A percentile compares a stretch with the other conserved stretches of the same genome.
phyloP scores from a whole-genome alignment of 1,140 invertebrate genomes.

The Drosophila kikkawai region DNA sequence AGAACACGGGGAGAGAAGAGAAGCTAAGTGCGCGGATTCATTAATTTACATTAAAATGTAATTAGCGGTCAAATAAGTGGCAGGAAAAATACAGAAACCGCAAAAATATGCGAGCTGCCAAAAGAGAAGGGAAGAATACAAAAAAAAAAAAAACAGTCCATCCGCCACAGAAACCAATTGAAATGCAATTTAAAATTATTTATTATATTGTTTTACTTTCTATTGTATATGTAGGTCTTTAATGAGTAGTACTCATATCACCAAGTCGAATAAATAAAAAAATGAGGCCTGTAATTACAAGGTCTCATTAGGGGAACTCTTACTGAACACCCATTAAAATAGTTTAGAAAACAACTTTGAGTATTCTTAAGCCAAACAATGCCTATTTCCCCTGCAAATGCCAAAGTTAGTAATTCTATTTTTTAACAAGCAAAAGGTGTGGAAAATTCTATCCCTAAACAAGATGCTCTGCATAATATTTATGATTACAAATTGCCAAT shows the following conservation, averaged over 20 bases:
- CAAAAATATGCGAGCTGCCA: slow-evolving; percentile 57
- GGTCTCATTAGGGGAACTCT: slow-evolving; percentile 35
- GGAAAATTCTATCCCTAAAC: too few species aligned
- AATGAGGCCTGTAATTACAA: slow-evolving; percentile 10
- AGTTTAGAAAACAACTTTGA: slow-evolving; percentile 14
- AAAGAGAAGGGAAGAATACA: slow-evolving; percentile 18
- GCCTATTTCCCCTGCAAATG: background rate
- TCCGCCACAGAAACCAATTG: slow-evolving; percentile 48
- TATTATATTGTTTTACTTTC: slow-evolving; percentile 35
- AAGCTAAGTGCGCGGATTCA: slow-evolving; percentile 76
- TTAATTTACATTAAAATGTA: slow-evolving; percentile 82
- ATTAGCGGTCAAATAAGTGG: slow-evolving; percentile 74
- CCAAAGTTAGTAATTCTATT: slow-evolving; percentile 1
- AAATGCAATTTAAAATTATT: slow-evolving; percentile 64
- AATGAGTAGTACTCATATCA: slow-evolving; percentile 1
- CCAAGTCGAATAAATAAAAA: background rate
- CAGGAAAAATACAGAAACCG: slow-evolving; percentile 59
- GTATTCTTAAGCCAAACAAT: slow-evolving; percentile 17
- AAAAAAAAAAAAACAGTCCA: background rate
- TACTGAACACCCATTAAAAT: slow-evolving; percentile 10
- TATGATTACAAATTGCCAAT: background rate
- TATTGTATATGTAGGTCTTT: background rate
- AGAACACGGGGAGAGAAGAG: background rate
- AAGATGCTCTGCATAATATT: slow-evolving; percentile 13
- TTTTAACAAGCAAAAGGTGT: background rate